phyloP scores from a whole-genome alignment of 2,888 invertebrate species.

The Vesta saturnalis region DNA sequence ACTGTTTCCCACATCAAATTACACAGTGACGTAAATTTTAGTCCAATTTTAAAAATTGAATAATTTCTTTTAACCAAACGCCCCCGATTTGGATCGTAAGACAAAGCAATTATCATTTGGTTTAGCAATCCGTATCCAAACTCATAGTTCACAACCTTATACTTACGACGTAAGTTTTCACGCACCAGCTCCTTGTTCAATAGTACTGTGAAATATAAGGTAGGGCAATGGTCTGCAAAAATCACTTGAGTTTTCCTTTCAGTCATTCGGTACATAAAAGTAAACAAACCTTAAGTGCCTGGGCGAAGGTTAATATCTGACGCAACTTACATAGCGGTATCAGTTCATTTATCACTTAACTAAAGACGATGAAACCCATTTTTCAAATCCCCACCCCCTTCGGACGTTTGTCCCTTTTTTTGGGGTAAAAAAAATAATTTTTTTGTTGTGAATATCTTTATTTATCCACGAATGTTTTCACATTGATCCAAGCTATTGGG shows the following conservation, averaged over 20 bases:
- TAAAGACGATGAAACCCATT: background rate
- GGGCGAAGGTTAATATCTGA: conserved; percentile 3
- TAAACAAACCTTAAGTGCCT: background rate
- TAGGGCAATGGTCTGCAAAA: too few relatives aligned
- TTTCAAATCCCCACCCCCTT: background rate
- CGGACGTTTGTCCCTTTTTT: background rate
- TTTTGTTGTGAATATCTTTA: background rate
- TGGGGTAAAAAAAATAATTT: background rate
- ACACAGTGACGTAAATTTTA: too few relatives aligned
- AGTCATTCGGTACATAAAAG: background rate
- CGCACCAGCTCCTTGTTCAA: too few relatives aligned
- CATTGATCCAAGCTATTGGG: background rate
- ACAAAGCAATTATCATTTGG: too few relatives aligned
- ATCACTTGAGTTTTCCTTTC: background rate
- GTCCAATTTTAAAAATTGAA: too few relatives aligned
- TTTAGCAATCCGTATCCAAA: too few relatives aligned
- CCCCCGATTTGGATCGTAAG: too few relatives aligned
- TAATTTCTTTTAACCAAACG: too few relatives aligned
- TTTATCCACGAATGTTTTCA: background rate
- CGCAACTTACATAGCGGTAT: background rate
- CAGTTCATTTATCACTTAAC: conserved; percentile 2
- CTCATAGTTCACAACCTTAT: too few relatives aligned
- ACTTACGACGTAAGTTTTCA: too few relatives aligned
- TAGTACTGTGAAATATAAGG: too few relatives aligned
- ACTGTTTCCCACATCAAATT: too few relatives aligned